These are phyloP conservation scores for Cremastobaeus sp. DNA, from an alignment of 2,888 invertebrate species.

Conservation along the genomic window DNA sequence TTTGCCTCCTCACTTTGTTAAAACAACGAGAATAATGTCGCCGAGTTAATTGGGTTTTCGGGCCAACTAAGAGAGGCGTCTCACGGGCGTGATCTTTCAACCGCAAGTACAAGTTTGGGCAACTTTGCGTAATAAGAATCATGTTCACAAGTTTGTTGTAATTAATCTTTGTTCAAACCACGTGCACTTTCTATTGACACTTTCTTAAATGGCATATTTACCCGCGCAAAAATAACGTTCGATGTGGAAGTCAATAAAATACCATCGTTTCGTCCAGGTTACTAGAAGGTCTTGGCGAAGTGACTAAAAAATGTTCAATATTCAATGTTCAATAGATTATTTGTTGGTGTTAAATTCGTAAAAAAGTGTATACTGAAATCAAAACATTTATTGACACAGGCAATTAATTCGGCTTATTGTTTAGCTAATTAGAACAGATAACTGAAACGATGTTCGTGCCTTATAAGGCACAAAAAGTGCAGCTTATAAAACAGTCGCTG, in stretches of 20 bases:
- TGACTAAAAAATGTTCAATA: too few species aligned
- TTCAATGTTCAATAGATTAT: too few species aligned
- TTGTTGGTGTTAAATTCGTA: too few species aligned
- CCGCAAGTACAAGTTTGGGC: constrained; percentile 9
- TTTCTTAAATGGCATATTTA: constrained; percentile 34
- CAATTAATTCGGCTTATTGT: constrained; percentile 13
- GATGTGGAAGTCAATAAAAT: not conserved
- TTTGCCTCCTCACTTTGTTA: not conserved
- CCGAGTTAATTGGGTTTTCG: constrained; percentile 10
- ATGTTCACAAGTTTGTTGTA: constrained; percentile 9
- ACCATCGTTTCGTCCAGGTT: too few species aligned
- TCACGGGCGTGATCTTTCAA: constrained; percentile 1
- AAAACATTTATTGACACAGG: not conserved
- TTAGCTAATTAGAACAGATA: constrained; percentile 4
- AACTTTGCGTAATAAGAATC: constrained; percentile 29
- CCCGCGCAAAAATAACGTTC: constrained; percentile 6
- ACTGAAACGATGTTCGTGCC: constrained; percentile 3
- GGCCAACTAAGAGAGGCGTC: constrained; percentile 7
- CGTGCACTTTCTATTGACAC: constrained; percentile 37
- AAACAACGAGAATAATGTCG: constrained; percentile 7
- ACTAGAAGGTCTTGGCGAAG: too few species aligned
- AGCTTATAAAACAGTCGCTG: constrained; percentile 9
- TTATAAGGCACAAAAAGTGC: constrained; percentile 14
- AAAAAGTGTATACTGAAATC: not conserved
- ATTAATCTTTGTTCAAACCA: constrained; percentile 31